Conservation (phyloP, 2,113 vertebrate species). For the Anthoscopus minutus region DNA sequence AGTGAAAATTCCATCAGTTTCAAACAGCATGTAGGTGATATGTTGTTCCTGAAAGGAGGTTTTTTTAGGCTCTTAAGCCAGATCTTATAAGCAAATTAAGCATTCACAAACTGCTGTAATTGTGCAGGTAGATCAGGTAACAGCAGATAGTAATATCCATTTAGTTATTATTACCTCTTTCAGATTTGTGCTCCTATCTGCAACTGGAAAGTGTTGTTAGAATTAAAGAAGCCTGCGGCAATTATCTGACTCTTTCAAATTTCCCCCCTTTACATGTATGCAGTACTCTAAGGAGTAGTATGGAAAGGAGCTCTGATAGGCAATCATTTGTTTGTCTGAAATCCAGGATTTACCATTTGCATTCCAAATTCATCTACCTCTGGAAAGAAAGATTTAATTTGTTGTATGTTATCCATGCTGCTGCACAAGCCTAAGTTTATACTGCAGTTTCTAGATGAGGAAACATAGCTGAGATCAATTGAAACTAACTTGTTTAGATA, state of each 20-base stretch:
- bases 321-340: conserved; percentile 41
- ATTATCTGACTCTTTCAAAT: conserved; percentile 6
- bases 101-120: conserved; percentile 10
- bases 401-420: not conserved
- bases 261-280: not conserved
- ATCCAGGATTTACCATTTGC: conserved; percentile 15
- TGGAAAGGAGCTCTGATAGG: conserved; percentile 20
- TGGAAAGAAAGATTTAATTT: not conserved
- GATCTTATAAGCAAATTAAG: conserved; percentile 14
- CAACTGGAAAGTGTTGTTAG: not conserved
- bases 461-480: not conserved
- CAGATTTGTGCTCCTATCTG: not conserved
- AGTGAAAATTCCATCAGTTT: conserved; percentile 22
- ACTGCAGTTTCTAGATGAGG: not conserved
- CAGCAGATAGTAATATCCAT: conserved; percentile 34
- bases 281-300: conserved; percentile 24
- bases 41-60: not conserved
- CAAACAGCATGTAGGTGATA: not conserved
- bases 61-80: conserved; percentile 11
- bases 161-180: conserved; percentile 42
- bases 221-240: conserved; percentile 31
- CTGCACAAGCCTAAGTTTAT: not conserved
- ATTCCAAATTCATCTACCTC: not conserved
- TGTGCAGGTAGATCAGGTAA: conserved; percentile 40
- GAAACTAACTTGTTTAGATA: not conserved